Percentiles rank a stretch among this genome's conserved stretches.
These are phyloP conservation scores for Phengaris arion DNA, from an alignment of 2,888 invertebrate genomes.

Conservation along the genomic window DNA sequence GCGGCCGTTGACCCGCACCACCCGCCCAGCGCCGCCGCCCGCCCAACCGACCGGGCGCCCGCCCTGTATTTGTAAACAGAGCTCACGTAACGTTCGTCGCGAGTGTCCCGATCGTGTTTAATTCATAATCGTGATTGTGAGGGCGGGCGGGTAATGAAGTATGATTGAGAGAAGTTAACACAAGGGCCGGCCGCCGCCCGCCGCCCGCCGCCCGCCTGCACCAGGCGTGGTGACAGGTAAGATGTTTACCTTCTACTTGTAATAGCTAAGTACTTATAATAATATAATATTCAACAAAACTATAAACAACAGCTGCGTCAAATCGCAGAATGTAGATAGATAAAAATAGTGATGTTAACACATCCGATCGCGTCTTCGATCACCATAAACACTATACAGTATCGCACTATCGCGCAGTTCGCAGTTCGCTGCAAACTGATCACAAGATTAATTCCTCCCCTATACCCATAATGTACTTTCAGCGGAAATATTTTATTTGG, in stretches of 20 bases:
- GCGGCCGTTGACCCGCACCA: conserved; percentile 42
- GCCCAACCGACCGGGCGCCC: conserved; percentile 40
- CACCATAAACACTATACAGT: background rate
- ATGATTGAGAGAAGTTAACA: background rate
- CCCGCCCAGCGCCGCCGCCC: conserved; percentile 47
- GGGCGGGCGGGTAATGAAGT: conserved; percentile 10
- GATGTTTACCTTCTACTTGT: background rate
- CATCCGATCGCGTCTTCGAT: background rate
- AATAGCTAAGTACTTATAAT: no score
- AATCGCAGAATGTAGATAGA: no score
- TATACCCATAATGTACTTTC: background rate
- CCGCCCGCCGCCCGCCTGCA: background rate
- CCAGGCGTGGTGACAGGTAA: background rate
- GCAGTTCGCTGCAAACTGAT: background rate
- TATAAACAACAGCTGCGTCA: no score
- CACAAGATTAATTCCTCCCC: background rate
- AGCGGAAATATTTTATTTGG: background rate
- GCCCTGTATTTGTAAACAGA: conserved; percentile 48
- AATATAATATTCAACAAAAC: no score
- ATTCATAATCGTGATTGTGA: background rate
- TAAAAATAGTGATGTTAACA: no score
- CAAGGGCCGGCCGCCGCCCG: background rate
- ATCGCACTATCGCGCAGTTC: background rate
- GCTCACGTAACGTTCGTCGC: background rate
- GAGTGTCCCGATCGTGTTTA: conserved; percentile 9